phyloP scores from a whole-genome alignment of 2,797 vertebrate genomes.

The Jordanella pulchra region DNA sequence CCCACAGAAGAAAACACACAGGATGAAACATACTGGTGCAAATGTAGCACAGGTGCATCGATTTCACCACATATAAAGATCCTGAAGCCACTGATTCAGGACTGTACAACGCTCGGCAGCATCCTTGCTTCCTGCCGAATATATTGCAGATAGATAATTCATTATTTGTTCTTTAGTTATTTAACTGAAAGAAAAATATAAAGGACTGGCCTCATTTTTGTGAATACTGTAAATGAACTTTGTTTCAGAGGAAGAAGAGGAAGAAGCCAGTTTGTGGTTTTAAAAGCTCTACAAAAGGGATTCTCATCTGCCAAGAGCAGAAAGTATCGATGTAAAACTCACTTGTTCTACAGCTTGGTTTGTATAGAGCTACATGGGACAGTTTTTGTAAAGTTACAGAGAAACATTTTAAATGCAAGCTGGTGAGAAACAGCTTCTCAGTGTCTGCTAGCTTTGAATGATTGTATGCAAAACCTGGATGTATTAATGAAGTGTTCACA shows the following conservation, averaged over 20 bases:
- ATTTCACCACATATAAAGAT: constrained; percentile 51
- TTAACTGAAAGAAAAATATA: constrained; percentile 85
- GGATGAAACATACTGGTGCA: constrained; percentile 33
- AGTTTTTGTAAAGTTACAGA: constrained; percentile 53
- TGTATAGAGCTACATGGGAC: constrained; percentile 60
- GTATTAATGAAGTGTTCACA: constrained; percentile 36
- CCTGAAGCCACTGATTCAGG: constrained; percentile 49
- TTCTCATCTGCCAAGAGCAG: constrained; percentile 37
- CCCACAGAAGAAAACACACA: constrained; percentile 34
- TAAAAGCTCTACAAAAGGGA: constrained; percentile 66
- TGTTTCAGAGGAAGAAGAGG: constrained; percentile 50
- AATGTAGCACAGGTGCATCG: constrained; percentile 42
- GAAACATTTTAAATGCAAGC: constrained; percentile 33
- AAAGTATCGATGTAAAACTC: constrained; percentile 31
- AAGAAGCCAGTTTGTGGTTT: constrained; percentile 55
- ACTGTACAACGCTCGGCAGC: constrained; percentile 82
- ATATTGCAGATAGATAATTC: constrained; percentile 44
- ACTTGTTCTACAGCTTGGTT: constrained; percentile 44
- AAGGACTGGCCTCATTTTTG: constrained; percentile 86
- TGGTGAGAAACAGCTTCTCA: constrained; percentile 45
- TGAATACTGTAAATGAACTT: constrained; percentile 97
- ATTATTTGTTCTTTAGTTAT: constrained; percentile 89
- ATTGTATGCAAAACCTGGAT: constrained; percentile 59
- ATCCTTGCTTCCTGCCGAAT: constrained; percentile 65
- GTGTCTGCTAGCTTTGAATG: constrained; percentile 45